Conservation (phyloP, 2,888 invertebrate genomes). For the Campaea margaritaria region DNA sequence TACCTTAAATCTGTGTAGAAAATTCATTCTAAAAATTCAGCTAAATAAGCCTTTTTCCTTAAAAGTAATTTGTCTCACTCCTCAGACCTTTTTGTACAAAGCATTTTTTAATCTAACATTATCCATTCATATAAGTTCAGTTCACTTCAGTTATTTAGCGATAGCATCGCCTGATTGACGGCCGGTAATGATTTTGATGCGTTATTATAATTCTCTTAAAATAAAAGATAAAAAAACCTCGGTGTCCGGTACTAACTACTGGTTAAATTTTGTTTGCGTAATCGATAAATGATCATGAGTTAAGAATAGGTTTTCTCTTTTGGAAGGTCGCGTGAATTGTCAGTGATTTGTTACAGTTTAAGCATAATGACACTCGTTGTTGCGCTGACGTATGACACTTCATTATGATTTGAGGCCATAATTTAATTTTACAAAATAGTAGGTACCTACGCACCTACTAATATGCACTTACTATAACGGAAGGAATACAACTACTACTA, state of each 20-base stretch:
- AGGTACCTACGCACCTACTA: no score
- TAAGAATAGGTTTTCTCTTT: slow-evolving; percentile 61
- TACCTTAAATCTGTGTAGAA: no score
- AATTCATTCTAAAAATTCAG: no score
- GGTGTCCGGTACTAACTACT: slow-evolving; percentile 61
- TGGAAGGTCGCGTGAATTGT: slow-evolving; percentile 39
- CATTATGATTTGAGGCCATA: not conserved
- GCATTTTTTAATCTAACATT: not conserved
- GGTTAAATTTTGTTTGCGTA: slow-evolving; percentile 70
- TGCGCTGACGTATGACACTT: slow-evolving; percentile 9
- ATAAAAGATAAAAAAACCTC: slow-evolving; percentile 57
- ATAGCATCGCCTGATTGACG: slow-evolving; percentile 68
- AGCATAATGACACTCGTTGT: slow-evolving; percentile 31
- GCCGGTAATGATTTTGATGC: slow-evolving; percentile 63
- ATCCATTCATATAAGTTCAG: slow-evolving; percentile 25
- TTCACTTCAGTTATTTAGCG: slow-evolving; percentile 45
- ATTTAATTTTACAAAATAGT: not conserved
- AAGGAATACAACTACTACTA: no score
- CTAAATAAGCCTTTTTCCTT: no score
- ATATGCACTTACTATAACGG: no score
- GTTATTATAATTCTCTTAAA: slow-evolving; percentile 62
- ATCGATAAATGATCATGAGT: slow-evolving; percentile 54
- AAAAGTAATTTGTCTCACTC: not conserved
- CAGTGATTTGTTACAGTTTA: slow-evolving; percentile 32
- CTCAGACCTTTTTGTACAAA: not conserved